Percentiles rank a stretch among this genome's conserved stretches.
These are phyloP conservation scores for Phodopus roborovskii DNA, from an alignment of 2,113 vertebrate genomes.

Conservation along the genomic window DNA sequence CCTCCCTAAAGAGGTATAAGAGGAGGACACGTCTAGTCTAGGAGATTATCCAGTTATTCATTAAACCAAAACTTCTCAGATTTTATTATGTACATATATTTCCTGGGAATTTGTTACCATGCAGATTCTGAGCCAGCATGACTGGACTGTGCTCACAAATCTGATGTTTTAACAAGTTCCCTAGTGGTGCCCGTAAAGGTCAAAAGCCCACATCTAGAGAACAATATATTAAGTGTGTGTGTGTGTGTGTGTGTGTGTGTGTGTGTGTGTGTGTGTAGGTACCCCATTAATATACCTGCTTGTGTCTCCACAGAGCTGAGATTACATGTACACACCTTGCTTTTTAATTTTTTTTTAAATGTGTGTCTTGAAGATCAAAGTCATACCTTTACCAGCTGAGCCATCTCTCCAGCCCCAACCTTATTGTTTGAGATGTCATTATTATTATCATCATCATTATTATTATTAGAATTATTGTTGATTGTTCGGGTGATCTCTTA, in stretches of 20 bases:
- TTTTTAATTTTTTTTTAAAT: not conserved
- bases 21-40: not conserved
- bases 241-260: not conserved
- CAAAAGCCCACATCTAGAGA: constrained; percentile 15
- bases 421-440: not conserved
- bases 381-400: not conserved
- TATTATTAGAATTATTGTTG: not conserved
- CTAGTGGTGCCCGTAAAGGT: not conserved
- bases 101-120: not conserved
- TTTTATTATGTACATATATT: not conserved
- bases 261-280: not conserved
- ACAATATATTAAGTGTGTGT: not conserved
- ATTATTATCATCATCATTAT: not conserved
- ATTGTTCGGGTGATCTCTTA: not conserved
- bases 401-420: not conserved
- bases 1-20: not conserved
- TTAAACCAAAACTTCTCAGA: not conserved
- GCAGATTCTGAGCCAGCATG: not conserved
- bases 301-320: too few species aligned
- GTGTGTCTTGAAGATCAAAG: not conserved
- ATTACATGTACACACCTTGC: not conserved
- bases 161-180: constrained; percentile 45
- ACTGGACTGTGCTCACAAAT: not conserved
- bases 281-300: not conserved
- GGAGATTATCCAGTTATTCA: not conserved